Base-by-base conservation (phyloP, 2,888 invertebrate species). In the Nycteola revayana region DNA sequence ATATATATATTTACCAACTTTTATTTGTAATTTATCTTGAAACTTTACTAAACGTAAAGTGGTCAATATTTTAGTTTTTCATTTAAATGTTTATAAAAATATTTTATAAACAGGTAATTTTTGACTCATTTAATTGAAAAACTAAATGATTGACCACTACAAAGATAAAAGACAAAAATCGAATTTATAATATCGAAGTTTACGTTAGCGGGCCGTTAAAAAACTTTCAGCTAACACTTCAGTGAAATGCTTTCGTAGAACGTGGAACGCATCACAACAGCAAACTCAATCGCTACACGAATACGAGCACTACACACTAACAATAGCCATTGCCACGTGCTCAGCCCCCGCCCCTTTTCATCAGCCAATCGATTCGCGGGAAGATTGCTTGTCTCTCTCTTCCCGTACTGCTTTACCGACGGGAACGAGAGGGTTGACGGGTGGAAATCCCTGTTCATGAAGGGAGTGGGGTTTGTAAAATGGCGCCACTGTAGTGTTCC, bases 291-390 rank as follows among this genome's bases (percentile, higher is more conserved):
- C 55, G 63, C 61, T 63, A 50, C 66, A 66, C 60, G 60, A 54
- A 50, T 67, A 66, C 60, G 60, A 54, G 43, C 55, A 60, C 57
- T 66, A 61, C 62, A 65, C 62, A 61, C 60, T 67, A 60, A 70
- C 70, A 74, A 73, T 68, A 67, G 66, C 56, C 48, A 46, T 47
- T 42, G 71, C 86, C 86, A 87, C 86, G 87, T 87, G 87, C 76
- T 86, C 61, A 45, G 44, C 67, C 68, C 78, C 84, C 86, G 79
- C 87, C 87, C 80, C 75, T 76, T 84, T 77, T 60, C 45, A 60
- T 52, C 73, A 66, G 67, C 87, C 87, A 88, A 88, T 87, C 86
- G 86, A 85, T 85, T 81, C 67, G 44, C 75, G 42, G 64, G 66
- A 42, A 67, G 58, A 44, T 79, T 57, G 37, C 57, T 62, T 60